Conservation (phyloP, 2,113 vertebrate species). For the Oceanites oceanicus region DNA sequence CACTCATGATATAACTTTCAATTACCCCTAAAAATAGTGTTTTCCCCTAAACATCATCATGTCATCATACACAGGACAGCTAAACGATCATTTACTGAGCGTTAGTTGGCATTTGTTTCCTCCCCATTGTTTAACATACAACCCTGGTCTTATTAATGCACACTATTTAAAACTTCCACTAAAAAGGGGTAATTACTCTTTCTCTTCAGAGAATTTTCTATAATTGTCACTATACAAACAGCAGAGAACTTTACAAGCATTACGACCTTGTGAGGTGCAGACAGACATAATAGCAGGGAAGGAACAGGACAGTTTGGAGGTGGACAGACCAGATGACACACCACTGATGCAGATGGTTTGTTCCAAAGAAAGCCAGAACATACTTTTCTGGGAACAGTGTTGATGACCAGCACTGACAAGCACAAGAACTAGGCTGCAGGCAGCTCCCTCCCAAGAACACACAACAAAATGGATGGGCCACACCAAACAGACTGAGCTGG, state of each 20-base stretch:
- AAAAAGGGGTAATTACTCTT: neutral
- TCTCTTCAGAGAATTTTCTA: neutral
- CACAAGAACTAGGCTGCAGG: neutral
- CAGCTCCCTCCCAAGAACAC: neutral
- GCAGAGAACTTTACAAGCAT: neutral
- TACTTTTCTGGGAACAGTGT: neutral
- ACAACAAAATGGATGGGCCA: neutral
- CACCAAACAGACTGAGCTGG: neutral
- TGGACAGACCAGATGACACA: neutral
- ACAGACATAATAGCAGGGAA: neutral
- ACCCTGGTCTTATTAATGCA: neutral
- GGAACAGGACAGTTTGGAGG: neutral
- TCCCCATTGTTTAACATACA: neutral
- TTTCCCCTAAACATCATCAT: neutral
- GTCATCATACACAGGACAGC: neutral
- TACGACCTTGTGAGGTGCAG: neutral
- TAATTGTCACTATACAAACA: neutral
- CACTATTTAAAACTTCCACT: neutral
- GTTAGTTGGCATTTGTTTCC: neutral
- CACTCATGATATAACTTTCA: neutral
- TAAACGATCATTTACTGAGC: neutral
- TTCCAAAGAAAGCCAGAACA: neutral
- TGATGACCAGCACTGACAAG: neutral
- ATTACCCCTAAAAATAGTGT: neutral
- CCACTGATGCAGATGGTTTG: fast-evolving